Percentiles rank a stretch among this genome's conserved stretches.
Evolutionary conservation across 2,113 vertebrate species (phyloP).

Genomic region (Emydocephalus ijimae): DNA sequence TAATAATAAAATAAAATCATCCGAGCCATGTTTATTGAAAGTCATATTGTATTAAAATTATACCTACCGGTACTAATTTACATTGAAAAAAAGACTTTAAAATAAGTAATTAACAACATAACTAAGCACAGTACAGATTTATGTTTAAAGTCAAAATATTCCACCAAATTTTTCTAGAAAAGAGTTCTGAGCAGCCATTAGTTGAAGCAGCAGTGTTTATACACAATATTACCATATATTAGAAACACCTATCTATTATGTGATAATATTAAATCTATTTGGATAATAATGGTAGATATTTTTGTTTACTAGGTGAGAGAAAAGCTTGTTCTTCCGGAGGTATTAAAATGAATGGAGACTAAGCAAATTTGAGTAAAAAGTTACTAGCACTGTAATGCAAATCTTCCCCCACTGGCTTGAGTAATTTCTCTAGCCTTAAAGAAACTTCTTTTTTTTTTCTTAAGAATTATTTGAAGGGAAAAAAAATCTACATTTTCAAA

Average conservation of each 20-base stretch:
- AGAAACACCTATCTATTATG: background rate
- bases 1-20: background rate
- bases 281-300: background rate
- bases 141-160: background rate
- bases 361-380: background rate
- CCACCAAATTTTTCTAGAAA: constrained; percentile 22
- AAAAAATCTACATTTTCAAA: background rate
- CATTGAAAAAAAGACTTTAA: background rate
- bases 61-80: constrained; percentile 13
- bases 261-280: background rate
- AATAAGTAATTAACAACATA: constrained; percentile 30
- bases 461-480: background rate
- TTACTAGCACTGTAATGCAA: background rate
- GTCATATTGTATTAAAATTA: background rate
- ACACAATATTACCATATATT: background rate
- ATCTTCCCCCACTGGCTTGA: background rate
- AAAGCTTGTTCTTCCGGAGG: background rate
- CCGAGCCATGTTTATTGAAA: constrained; percentile 13
- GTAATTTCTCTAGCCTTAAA: background rate
- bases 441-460: background rate
- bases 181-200: constrained; percentile 22
- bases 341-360: background rate
- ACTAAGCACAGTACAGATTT: constrained; percentile 31
- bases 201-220: background rate
- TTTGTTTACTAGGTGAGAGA: background rate